Conservation (phyloP, 2,888 invertebrate genomes). For the Epistrophe eligans region DNA sequence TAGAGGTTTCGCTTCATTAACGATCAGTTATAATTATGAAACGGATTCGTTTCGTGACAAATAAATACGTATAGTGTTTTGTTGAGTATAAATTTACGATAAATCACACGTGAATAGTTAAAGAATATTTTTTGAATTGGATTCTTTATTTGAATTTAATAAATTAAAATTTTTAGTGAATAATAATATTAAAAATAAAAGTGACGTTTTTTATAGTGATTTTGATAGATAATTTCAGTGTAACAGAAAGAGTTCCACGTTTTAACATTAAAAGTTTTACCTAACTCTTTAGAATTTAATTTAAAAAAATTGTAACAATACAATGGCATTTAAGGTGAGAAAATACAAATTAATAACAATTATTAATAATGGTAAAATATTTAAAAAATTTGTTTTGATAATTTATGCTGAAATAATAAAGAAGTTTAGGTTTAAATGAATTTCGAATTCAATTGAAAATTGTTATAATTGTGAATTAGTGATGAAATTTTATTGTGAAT, state of each 20-base stretch:
- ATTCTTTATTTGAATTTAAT: not conserved
- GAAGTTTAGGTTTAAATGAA: not conserved
- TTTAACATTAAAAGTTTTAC: not conserved
- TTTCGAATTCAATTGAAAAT: not conserved
- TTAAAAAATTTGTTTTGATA: not conserved
- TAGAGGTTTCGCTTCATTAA: slow-evolving; percentile 74
- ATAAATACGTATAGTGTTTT: slow-evolving; percentile 25
- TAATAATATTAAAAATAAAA: not conserved
- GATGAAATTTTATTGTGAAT: not conserved
- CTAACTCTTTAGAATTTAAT: not conserved
- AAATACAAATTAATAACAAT: not conserved
- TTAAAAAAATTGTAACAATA: not conserved
- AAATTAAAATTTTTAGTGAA: slow-evolving; percentile 40
- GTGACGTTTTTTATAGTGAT: not conserved
- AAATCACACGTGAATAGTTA: slow-evolving; percentile 41
- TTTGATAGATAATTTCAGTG: not conserved
- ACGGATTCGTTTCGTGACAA: slow-evolving; percentile 61
- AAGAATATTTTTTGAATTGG: not conserved
- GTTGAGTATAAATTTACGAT: slow-evolving; percentile 44
- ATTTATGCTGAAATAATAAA: not conserved
- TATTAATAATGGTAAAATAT: not conserved
- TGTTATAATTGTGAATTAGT: not conserved
- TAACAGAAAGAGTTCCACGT: too few relatives aligned
- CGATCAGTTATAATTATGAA: slow-evolving; percentile 70
- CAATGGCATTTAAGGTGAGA: slow-evolving; percentile 56